These are phyloP conservation scores for Tachuris rubrigastra DNA, from an alignment of 2,113 vertebrate species.

Conservation along the genomic window DNA sequence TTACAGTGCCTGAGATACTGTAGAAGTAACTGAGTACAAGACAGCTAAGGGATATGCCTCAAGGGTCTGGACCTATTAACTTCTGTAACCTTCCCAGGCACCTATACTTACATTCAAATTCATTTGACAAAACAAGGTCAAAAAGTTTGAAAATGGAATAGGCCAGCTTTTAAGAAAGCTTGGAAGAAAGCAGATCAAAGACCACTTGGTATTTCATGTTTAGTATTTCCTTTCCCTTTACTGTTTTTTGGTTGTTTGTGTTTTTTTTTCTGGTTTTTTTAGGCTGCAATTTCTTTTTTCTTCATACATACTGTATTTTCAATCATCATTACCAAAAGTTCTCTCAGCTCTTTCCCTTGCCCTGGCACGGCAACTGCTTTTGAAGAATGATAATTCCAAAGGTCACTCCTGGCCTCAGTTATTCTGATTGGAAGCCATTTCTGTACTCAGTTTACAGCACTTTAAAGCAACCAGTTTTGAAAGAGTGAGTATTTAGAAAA, in stretches of 20 bases:
- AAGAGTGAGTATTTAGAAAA: neutral
- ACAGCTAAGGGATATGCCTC: neutral
- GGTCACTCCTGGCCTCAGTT: neutral
- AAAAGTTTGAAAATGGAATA: neutral
- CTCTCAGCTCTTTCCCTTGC: neutral
- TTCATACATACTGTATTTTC: neutral
- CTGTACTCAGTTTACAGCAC: neutral
- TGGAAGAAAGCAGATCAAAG: neutral
- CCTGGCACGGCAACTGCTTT: neutral
- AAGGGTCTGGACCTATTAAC: neutral
- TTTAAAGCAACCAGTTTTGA: neutral
- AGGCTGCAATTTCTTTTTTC: neutral
- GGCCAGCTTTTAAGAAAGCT: neutral
- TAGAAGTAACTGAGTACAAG: neutral
- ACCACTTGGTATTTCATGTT: neutral
- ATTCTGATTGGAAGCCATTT: neutral
- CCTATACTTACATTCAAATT: neutral
- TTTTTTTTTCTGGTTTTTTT: no score
- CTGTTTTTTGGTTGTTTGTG: neutral
- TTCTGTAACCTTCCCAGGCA: neutral
- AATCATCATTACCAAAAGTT: neutral
- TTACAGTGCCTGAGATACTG: neutral
- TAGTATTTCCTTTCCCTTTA: neutral
- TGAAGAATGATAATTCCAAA: neutral
- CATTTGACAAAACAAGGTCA: neutral